Base-by-base conservation (phyloP, 1,140 invertebrate genomes). In the Protaetia brevitarsis region DNA sequence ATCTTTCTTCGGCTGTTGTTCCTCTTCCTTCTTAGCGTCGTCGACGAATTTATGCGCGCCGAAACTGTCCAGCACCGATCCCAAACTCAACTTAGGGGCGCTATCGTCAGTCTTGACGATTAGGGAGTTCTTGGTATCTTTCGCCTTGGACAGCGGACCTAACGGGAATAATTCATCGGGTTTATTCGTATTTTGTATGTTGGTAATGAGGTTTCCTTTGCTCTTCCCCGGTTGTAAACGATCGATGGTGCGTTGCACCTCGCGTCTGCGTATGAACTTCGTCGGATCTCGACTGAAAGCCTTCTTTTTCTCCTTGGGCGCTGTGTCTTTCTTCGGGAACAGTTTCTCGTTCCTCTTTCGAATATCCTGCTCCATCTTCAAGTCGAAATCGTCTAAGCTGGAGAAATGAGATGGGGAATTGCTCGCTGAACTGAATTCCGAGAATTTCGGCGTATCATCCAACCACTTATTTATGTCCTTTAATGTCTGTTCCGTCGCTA, bases 381-480 rank as follows among this genome's bases (percentile, higher is more conserved):
- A 63, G 69, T 83, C 83, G 37, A 83, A 82, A 37, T 85, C 83
- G 66, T 84, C 82, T 4, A 83, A 66, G 1, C 76, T 73, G 66
- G 80, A 79, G 57, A 80, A 79, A 34, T 82, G 82, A 0, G 83
- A 83, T 4, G 90, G 89, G 0, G 90, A 92, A 77, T 88, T 90
- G 69, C 86, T 87, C 5, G 85, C 86, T 1, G 88, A 89, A 65
- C 87, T 88, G 64, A 89, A 90, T 72, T 88, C 87, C 0, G 87
- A 85, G 59, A 87, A 84, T 66, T 86, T 86, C 0, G 92, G 91
- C 2, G 91, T 87, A 69, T 93, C 90, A 74, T 93, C 91, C 41
- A 95, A 78, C 91, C 91, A 93, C 74, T 92, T 92, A 73, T 91
- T 93, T 21, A 94, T 92, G 75, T 94, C 92, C 84, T 93, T 92